Percentiles rank a stretch among this genome's conserved stretches.
These are phyloP conservation scores for Standfussiana lucernea DNA, from an alignment of 2,888 invertebrate species.

Conservation along the genomic window DNA sequence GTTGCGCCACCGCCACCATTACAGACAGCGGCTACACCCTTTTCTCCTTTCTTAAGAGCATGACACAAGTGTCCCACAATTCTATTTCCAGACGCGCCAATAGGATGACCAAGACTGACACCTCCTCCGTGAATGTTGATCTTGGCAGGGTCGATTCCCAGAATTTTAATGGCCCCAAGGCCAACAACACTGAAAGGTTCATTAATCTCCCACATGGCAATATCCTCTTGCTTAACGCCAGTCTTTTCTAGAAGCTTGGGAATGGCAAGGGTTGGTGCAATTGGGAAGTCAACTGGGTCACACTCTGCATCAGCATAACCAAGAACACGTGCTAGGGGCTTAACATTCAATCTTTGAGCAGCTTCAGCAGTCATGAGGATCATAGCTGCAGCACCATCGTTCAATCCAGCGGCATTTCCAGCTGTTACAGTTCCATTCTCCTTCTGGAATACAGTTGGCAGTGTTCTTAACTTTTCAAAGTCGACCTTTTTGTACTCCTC, in stretches of 20 bases:
- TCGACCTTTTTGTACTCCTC: constrained; percentile 98
- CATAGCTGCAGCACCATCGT: constrained; percentile 98
- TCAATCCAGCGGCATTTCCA: constrained; percentile 99
- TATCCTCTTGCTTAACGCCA: constrained; percentile 96
- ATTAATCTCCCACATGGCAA: constrained; percentile 99
- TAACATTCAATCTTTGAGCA: constrained; percentile 94
- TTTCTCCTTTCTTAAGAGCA: constrained; percentile 96
- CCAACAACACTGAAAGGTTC: constrained; percentile 99
- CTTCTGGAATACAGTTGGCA: constrained; percentile 97
- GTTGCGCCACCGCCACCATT: constrained; percentile 99
- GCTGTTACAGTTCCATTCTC: constrained; percentile 99
- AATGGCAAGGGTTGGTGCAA: constrained; percentile 98
- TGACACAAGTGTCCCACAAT: constrained; percentile 97
- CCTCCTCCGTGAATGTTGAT: constrained; percentile 99
- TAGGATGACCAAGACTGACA: constrained; percentile 99
- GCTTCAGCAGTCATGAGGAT: constrained; percentile 95
- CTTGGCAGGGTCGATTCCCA: constrained; percentile 96
- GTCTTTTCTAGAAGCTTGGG: constrained; percentile 96
- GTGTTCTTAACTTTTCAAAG: constrained; percentile 96
- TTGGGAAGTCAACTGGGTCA: constrained; percentile 99
- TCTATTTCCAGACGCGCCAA: constrained; percentile 99
- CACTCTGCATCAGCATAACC: constrained; percentile 98
- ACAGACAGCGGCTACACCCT: constrained; percentile 98
- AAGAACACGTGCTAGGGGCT: constrained; percentile 97
- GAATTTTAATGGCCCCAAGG: constrained; percentile 96